Evolutionary conservation across 2,888 invertebrate species (phyloP).

Genomic region (Heliconius aoede): DNA sequence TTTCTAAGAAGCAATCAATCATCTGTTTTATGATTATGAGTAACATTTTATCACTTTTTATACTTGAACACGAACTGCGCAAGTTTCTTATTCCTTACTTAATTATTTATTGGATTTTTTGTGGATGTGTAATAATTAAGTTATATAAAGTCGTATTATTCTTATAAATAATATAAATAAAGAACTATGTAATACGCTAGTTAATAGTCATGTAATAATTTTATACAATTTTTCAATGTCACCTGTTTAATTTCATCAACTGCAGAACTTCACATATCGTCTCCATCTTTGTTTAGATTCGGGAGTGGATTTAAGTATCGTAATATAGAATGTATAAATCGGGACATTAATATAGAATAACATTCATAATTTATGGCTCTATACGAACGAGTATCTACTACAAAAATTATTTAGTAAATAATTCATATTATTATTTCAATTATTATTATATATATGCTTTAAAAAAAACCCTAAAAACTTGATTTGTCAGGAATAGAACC

Average conservation of each 20-base stretch:
- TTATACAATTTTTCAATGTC: too few relatives aligned
- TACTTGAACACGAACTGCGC: slow-evolving; percentile 4
- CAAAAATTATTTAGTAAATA: not conserved
- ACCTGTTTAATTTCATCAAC: too few relatives aligned
- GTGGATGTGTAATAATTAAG: not conserved
- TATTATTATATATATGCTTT: not conserved
- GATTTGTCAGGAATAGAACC: not conserved
- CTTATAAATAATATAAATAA: not conserved
- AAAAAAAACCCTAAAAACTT: not conserved
- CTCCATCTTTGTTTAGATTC: not conserved
- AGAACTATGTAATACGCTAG: not conserved
- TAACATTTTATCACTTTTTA: not conserved
- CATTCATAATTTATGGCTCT: not conserved
- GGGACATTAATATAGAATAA: not conserved
- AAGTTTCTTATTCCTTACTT: not conserved
- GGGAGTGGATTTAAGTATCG: not conserved
- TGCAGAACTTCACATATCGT: not conserved
- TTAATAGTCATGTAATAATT: not conserved
- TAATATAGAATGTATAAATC: not conserved
- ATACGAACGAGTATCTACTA: not conserved
- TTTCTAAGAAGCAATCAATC: slow-evolving; percentile 25
- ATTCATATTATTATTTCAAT: not conserved
- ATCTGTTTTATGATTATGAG: slow-evolving; percentile 21
- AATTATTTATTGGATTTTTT: not conserved
- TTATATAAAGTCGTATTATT: not conserved